These are phyloP conservation scores for Sebastes matsubarae DNA, from an alignment of 2,797 vertebrate species.

Conservation along the genomic window DNA sequence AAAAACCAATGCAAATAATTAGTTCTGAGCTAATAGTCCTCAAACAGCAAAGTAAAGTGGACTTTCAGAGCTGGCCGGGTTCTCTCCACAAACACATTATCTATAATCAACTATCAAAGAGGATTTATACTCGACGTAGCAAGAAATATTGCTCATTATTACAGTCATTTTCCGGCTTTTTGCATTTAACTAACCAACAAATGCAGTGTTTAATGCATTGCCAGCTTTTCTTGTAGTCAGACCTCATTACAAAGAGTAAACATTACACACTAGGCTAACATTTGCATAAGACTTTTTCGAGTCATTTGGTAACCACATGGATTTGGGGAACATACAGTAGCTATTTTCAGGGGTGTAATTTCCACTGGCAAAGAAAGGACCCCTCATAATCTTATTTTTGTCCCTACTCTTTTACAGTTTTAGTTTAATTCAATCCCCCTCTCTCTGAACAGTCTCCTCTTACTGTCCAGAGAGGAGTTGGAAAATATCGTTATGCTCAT, in stretches of 20 bases:
- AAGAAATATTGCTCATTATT: slow-evolving; percentile 7
- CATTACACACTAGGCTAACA: background rate
- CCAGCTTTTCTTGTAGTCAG: background rate
- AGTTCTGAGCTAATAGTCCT: slow-evolving; percentile 44
- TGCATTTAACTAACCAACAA: slow-evolving; percentile 6
- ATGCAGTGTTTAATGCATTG: background rate
- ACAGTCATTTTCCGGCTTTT: slow-evolving; percentile 1
- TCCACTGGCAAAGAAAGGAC: background rate
- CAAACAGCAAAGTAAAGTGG: slow-evolving; percentile 12
- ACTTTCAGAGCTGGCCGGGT: background rate
- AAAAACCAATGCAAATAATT: slow-evolving; percentile 52
- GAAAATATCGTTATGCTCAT: background rate
- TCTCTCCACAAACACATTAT: slow-evolving; percentile 4
- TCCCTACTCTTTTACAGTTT: background rate
- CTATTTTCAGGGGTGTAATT: background rate
- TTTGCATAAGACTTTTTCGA: background rate
- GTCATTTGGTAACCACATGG: background rate
- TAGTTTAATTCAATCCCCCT: background rate
- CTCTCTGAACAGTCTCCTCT: background rate
- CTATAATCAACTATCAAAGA: slow-evolving; percentile 9
- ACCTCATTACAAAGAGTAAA: slow-evolving; percentile 8
- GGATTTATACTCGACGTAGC: background rate
- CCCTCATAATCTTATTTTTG: too few species aligned
- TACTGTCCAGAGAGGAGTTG: background rate
- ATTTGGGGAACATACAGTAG: background rate